Conservation (phyloP, 2,797 vertebrate species). For the Tiaroga cobitis region DNA sequence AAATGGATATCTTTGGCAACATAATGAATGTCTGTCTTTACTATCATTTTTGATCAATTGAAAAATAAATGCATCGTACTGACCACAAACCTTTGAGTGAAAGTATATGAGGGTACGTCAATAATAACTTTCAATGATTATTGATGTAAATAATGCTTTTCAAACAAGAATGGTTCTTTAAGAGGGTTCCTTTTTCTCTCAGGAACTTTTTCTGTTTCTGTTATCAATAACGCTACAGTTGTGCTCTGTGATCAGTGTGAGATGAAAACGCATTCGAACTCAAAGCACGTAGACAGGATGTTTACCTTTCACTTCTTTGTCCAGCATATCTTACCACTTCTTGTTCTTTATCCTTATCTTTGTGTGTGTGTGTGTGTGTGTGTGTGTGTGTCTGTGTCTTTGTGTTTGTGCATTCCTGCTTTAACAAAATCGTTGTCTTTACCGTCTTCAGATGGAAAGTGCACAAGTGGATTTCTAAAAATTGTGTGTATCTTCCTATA, state of each 20-base stretch:
- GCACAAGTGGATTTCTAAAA: slow-evolving; percentile 1
- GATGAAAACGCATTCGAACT: slow-evolving; percentile 45
- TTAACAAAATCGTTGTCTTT: slow-evolving; percentile 45
- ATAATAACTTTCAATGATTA: background rate
- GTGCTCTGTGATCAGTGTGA: slow-evolving; percentile 51
- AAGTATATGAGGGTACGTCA: background rate
- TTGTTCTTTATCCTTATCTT: slow-evolving; percentile 34
- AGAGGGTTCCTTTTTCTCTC: background rate
- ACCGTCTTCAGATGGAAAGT: slow-evolving; percentile 37
- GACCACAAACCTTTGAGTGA: background rate
- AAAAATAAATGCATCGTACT: background rate
- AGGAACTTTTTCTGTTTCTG: background rate
- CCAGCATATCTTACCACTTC: slow-evolving; percentile 35
- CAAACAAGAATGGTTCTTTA: background rate
- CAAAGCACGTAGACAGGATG: slow-evolving; percentile 54
- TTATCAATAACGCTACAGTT: slow-evolving; percentile 40
- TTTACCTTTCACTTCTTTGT: slow-evolving; percentile 61
- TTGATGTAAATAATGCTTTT: background rate
- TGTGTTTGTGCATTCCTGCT: slow-evolving; percentile 49
- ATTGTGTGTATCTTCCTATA: background rate
- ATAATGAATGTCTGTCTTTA: background rate
- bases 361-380: background rate
- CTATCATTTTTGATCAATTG: background rate
- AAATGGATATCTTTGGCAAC: background rate
- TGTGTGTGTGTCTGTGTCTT: slow-evolving; percentile 31